Percentiles rank a stretch among this genome's conserved stretches.
These are phyloP conservation scores for Microplitis deprimator DNA, from an alignment of 2,888 invertebrate species.

Conservation along the genomic window DNA sequence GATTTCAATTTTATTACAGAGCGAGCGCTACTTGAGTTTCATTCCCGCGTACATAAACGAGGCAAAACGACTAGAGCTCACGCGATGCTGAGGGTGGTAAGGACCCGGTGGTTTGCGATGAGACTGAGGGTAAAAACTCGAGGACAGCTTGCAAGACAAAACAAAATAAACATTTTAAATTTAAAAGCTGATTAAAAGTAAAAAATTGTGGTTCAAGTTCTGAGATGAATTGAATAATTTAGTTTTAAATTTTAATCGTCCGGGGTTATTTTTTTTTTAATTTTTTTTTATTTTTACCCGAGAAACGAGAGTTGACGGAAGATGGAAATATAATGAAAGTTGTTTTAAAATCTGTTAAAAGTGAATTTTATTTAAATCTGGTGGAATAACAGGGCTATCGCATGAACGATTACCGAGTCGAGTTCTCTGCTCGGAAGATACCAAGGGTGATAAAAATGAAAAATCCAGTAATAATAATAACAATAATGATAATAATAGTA, in stretches of 20 bases:
- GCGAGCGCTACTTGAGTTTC: background rate
- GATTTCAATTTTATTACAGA: background rate
- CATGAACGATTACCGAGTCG: slow-evolving; percentile 55
- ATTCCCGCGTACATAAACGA: background rate
- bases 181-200: background rate
- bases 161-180: background rate
- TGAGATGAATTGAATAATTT: background rate
- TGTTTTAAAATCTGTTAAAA: slow-evolving; percentile 60
- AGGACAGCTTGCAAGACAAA: background rate
- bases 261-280: too few relatives aligned
- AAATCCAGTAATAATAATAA: background rate
- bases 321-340: slow-evolving; percentile 51
- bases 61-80: background rate
- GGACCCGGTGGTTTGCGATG: too few relatives aligned
- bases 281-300: too few relatives aligned
- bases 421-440: background rate
- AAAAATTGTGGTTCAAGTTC: background rate
- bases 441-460: too few relatives aligned
- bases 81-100: background rate
- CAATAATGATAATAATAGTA: background rate
- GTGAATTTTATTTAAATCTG: slow-evolving; percentile 64
- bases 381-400: slow-evolving; percentile 56
- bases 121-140: background rate
- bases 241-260: background rate
- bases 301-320: slow-evolving; percentile 22